Evolutionary conservation across 2,113 vertebrate genomes (phyloP).

Genomic region (Myrmecophaga tridactyla): DNA sequence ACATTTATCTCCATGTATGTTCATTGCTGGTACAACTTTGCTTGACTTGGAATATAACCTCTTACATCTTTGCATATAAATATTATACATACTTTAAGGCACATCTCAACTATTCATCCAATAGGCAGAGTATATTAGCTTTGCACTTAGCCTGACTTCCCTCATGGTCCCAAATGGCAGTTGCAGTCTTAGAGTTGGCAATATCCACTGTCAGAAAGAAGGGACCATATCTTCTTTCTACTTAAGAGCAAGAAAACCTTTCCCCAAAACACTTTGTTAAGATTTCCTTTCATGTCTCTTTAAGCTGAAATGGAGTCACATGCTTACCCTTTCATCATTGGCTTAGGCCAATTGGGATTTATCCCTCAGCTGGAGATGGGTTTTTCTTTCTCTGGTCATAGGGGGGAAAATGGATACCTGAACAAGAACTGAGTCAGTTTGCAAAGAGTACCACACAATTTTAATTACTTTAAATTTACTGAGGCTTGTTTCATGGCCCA

Average conservation of each 20-base stretch:
- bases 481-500: too few species aligned
- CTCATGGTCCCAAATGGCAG: not conserved
- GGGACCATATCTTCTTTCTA: not conserved
- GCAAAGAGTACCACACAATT: too few species aligned
- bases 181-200: not conserved
- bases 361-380: not conserved
- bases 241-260: slow-evolving; percentile 4
- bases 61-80: not conserved
- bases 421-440: not conserved
- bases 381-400: not conserved
- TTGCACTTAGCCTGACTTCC: not conserved
- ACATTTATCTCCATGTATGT: not conserved
- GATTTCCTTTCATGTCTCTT: not conserved
- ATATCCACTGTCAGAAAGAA: not conserved
- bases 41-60: not conserved
- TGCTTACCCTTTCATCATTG: not conserved
- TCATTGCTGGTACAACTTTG: not conserved
- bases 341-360: not conserved
- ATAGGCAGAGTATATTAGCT: not conserved
- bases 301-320: not conserved
- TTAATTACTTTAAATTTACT: too few species aligned
- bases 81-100: too few species aligned
- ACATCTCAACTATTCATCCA: too few species aligned
- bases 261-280: not conserved
- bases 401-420: not conserved